Evolutionary conservation across 2,113 vertebrate species (phyloP).

Genomic region (Grammomys surdaster): DNA sequence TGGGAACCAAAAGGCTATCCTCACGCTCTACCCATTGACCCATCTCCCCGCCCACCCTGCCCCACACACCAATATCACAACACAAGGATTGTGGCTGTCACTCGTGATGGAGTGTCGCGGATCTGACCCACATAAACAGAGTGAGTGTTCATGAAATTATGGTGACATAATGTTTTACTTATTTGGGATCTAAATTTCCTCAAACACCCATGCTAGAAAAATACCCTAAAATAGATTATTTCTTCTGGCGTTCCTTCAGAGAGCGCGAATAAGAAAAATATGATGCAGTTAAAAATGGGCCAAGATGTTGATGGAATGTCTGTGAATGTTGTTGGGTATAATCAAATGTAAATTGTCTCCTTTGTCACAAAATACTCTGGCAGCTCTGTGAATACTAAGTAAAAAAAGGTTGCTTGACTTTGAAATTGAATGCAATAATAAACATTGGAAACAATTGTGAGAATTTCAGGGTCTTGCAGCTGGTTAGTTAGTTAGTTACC

Average conservation of each 20-base stretch:
- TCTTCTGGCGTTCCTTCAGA: constrained; percentile 77
- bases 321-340: constrained; percentile 39
- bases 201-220: constrained; percentile 66
- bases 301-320: constrained; percentile 64
- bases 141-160: constrained; percentile 51
- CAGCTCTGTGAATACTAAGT: constrained; percentile 15
- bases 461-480: background rate
- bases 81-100: background rate
- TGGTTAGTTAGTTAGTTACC: background rate
- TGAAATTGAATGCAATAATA: constrained; percentile 42
- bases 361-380: constrained; percentile 55
- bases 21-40: background rate
- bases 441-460: constrained; percentile 33
- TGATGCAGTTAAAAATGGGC: constrained; percentile 46
- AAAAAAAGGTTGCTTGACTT: constrained; percentile 43
- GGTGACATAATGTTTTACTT: constrained; percentile 72
- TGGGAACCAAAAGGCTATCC: background rate
- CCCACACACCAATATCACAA: background rate
- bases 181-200: constrained; percentile 70
- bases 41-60: too few species aligned
- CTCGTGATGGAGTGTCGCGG: background rate
- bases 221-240: constrained; percentile 68
- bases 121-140: constrained; percentile 10
- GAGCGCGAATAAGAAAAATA: constrained; percentile 74
- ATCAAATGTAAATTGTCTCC: constrained; percentile 45